Evolutionary conservation across 1,140 invertebrate species (phyloP), one percentile per base, ranked within the genome.

Genomic region (Papilio aristodemus): DNA sequence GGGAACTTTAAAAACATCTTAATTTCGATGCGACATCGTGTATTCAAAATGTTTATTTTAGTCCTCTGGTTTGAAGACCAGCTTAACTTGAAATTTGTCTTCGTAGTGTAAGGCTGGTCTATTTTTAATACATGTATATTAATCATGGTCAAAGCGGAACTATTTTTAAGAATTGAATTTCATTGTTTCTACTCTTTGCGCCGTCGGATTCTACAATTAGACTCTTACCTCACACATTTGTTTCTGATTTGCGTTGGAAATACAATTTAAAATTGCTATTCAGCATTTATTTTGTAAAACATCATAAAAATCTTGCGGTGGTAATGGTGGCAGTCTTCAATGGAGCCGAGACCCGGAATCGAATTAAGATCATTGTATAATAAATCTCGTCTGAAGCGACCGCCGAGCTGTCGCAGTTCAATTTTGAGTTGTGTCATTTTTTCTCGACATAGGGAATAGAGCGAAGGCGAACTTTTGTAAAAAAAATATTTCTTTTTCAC

Each of bases 1-100:
- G 77, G 73, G 73, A 73, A 72, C 17, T 80, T 83, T 80, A 80
- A 83, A 84, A 84, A 80, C 80, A 75, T 73, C 70, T 76, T 69
- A 68, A 78, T 78, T 79, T 81, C 72, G 68, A 84, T 39, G 66
- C 58, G 74, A 72, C 68, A 59, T 71, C 58, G 66, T 66, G 46
- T 66, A 69, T 75, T 71, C 60, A 39, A 68, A 67, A 73, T 71
- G 76, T 73, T 75, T 79, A 81, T 79, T 84, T 82, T 78, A 19
- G 78, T 74, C 67, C 69, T 36, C 68, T 68, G 71, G 71, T 78
- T 78, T 73, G 70, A 76, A 73, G 68, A 70, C 68, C 27, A 71
- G 73, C 79, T 80, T 74, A 71, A 71, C 60, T 70, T 68, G 43
- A 72, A 81, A 84, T 81, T 80, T 81, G 78, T 78, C 80, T 77